Conservation (phyloP, 2,888 invertebrate species). For the Latheticus oryzae region DNA sequence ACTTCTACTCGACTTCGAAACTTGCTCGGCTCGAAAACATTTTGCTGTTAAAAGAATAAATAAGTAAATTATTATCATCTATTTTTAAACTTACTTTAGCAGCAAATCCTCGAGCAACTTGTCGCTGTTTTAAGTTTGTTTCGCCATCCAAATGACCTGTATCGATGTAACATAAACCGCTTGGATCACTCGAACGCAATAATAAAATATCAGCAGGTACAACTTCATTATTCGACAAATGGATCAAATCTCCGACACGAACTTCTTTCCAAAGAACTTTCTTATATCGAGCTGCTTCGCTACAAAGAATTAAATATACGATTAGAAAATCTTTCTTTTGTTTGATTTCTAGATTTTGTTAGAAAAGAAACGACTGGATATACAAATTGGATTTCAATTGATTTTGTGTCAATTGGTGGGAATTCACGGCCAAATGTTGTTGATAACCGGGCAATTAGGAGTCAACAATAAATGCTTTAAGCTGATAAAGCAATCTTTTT, state of each 20-base stretch:
- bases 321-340: too few relatives aligned
- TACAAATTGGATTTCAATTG: slow-evolving; percentile 18
- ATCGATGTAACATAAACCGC: slow-evolving; percentile 93
- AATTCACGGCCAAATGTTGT: slow-evolving; percentile 24
- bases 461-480: too few relatives aligned
- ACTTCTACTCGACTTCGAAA: slow-evolving; percentile 90
- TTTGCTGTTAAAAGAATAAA: slow-evolving; percentile 68
- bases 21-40: slow-evolving; percentile 81
- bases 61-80: slow-evolving; percentile 3
- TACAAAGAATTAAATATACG: slow-evolving; percentile 58
- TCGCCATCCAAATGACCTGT: slow-evolving; percentile 97
- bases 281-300: slow-evolving; percentile 84
- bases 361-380: slow-evolving; percentile 17
- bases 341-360: too few relatives aligned
- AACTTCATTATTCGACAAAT: slow-evolving; percentile 95
- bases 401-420: slow-evolving; percentile 35
- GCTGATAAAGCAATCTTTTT: too few relatives aligned
- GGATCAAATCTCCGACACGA: slow-evolving; percentile 92
- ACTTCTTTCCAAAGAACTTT: slow-evolving; percentile 91
- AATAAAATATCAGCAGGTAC: slow-evolving; percentile 96
- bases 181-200: slow-evolving; percentile 86
- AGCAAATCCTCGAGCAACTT: slow-evolving; percentile 82
- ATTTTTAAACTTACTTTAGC: slow-evolving; percentile 71
- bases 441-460: slow-evolving; percentile 13
- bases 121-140: slow-evolving; percentile 92